These are phyloP conservation scores for Chaetura pelagica DNA, from an alignment of 2,113 vertebrate species.

Conservation along the genomic window DNA sequence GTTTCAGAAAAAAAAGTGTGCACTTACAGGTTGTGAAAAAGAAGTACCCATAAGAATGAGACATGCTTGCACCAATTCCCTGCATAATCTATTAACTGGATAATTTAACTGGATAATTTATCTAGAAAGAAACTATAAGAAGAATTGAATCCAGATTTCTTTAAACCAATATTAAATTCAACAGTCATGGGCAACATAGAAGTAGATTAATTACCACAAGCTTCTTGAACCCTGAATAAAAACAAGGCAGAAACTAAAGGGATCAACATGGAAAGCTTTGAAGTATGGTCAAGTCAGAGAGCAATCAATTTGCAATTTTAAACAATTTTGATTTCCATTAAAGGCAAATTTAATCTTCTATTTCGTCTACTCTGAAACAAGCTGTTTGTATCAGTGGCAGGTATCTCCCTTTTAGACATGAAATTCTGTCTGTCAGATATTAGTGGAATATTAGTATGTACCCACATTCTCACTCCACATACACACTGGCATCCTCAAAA, in stretches of 20 bases:
- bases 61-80: not conserved
- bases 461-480: not conserved
- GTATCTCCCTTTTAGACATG: not conserved
- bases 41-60: not conserved
- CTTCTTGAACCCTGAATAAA: not conserved
- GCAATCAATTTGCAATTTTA: not conserved
- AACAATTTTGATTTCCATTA: constrained; percentile 2
- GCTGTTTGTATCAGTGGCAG: not conserved
- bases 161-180: not conserved
- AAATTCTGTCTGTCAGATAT: not conserved
- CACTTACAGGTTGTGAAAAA: not conserved
- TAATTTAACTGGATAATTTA: not conserved
- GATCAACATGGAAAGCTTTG: not conserved
- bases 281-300: not conserved
- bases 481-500: not conserved
- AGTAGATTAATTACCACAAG: not conserved
- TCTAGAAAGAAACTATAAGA: not conserved
- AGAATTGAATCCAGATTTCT: not conserved
- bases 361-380: constrained; percentile 1
- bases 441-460: not conserved
- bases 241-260: not conserved
- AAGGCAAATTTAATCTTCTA: not conserved
- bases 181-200: not conserved
- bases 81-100: not conserved
- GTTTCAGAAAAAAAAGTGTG: not conserved